Evolutionary conservation across 1,140 invertebrate species (phyloP).

Genomic region (Pristionchus pacificus): DNA sequence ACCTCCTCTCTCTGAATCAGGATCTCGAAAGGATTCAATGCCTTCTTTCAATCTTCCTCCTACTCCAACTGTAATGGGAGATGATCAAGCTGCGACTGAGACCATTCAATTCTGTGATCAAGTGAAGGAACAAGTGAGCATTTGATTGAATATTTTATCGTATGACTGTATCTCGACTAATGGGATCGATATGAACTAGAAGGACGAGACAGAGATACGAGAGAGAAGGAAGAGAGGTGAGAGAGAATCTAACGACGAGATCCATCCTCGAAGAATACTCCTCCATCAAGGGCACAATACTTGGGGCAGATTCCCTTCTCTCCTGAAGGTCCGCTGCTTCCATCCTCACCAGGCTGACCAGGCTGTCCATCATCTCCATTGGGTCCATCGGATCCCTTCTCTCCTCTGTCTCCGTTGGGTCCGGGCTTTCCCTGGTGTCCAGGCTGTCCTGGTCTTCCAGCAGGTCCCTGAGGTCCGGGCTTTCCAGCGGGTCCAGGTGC

Average conservation of each 20-base stretch:
- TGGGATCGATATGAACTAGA: background rate
- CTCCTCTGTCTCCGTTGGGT: slow-evolving; percentile 28
- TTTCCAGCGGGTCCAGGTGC: slow-evolving; percentile 15
- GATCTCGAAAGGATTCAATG: too few relatives aligned
- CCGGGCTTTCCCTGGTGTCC: slow-evolving; percentile 24
- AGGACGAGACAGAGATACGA: background rate
- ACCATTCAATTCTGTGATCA: slow-evolving; percentile 45
- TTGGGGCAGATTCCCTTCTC: slow-evolving; percentile 43
- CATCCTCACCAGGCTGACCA: slow-evolving; percentile 14
- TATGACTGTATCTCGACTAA: background rate
- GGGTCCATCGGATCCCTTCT: slow-evolving; percentile 18
- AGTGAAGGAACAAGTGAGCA: slow-evolving; percentile 43
- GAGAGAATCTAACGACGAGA: slow-evolving; percentile 30
- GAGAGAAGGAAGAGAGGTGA: background rate
- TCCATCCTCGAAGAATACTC: slow-evolving; percentile 54
- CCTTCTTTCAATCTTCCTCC: background rate
- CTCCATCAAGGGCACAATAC: slow-evolving; percentile 52
- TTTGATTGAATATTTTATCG: background rate
- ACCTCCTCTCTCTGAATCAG: slow-evolving; percentile 35
- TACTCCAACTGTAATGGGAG: background rate
- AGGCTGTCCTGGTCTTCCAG: slow-evolving; percentile 22
- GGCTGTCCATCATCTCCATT: slow-evolving; percentile 17
- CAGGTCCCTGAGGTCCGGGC: slow-evolving; percentile 31
- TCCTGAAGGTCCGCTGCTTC: slow-evolving; percentile 19
- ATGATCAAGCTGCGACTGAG: slow-evolving; percentile 45